Percentiles rank a stretch among this genome's conserved stretches.
phyloP scores from a whole-genome alignment of 2,797 vertebrate species.

The Melanotaenia trifasciata region DNA sequence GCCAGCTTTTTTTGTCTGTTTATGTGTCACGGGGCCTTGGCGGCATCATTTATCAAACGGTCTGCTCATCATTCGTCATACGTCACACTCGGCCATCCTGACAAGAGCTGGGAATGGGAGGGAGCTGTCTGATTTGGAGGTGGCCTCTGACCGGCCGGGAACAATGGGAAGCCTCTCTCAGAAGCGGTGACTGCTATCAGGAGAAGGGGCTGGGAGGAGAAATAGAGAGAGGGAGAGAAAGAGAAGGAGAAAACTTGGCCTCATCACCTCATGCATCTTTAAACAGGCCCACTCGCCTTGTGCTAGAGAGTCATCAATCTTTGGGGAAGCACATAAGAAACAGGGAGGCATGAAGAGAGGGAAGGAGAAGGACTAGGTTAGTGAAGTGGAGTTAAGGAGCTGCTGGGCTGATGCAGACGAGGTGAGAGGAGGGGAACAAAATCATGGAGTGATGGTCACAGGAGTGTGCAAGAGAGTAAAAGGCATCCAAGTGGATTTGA shows the following conservation, averaged over 20 bases:
- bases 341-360: slow-evolving; percentile 60
- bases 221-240: slow-evolving; percentile 12
- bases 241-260: slow-evolving; percentile 64
- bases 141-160: slow-evolving; percentile 46
- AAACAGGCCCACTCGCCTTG: slow-evolving; percentile 78
- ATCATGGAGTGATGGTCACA: slow-evolving; percentile 51
- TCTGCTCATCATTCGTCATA: slow-evolving; percentile 47
- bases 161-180: slow-evolving; percentile 35
- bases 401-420: slow-evolving; percentile 42
- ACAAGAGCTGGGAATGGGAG: slow-evolving; percentile 33
- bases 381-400: slow-evolving; percentile 67
- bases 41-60: slow-evolving; percentile 60
- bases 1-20: slow-evolving; percentile 36
- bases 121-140: slow-evolving; percentile 42
- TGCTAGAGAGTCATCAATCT: slow-evolving; percentile 84
- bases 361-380: slow-evolving; percentile 61
- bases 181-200: slow-evolving; percentile 48
- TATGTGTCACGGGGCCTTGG: slow-evolving; percentile 37
- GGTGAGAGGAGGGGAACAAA: slow-evolving; percentile 13
- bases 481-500: slow-evolving; percentile 38
- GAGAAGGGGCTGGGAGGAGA: slow-evolving; percentile 23
- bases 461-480: slow-evolving; percentile 30
- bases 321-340: slow-evolving; percentile 72
- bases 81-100: slow-evolving; percentile 50
- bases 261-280: slow-evolving; percentile 86